Conservation (phyloP, 1,140 invertebrate species). For the Phortica variegata region DNA sequence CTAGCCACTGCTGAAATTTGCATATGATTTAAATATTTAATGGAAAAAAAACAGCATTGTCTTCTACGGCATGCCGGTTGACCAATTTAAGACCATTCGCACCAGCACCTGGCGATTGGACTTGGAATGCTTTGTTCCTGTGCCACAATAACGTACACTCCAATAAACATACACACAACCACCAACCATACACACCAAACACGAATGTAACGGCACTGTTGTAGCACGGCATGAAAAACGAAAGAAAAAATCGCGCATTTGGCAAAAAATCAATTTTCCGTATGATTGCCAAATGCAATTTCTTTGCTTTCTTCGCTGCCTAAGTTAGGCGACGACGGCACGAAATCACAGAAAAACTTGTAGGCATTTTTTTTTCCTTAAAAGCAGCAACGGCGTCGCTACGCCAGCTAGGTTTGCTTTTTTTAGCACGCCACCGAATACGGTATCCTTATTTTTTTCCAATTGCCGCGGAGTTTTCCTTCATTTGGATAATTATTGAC, state of each 20-base stretch:
- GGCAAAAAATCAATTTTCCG: slow-evolving; percentile 51
- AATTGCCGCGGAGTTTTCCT: too few species aligned
- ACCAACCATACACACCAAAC: too few species aligned
- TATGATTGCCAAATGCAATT: slow-evolving; percentile 44
- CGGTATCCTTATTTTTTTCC: too few species aligned
- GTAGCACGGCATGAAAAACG: not conserved
- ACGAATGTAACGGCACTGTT: not conserved
- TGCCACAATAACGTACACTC: too few species aligned
- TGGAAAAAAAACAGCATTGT: slow-evolving; percentile 25
- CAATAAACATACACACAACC: too few species aligned
- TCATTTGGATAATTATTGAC: too few species aligned
- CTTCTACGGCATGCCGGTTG: slow-evolving; percentile 38
- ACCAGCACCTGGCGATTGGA: slow-evolving; percentile 30
- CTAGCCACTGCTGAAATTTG: slow-evolving; percentile 53
- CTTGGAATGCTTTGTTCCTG: not conserved
- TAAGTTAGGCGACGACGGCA: too few species aligned
- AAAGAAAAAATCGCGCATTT: slow-evolving; percentile 30
- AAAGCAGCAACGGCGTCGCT: too few species aligned
- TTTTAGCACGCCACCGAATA: too few species aligned
- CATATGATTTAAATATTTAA: slow-evolving; percentile 55
- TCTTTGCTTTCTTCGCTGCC: slow-evolving; percentile 1
- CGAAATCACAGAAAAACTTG: too few species aligned
- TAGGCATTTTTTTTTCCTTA: too few species aligned
- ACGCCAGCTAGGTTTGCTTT: too few species aligned
- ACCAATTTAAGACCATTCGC: slow-evolving; percentile 17